Evolutionary conservation across 2,797 vertebrate genomes (phyloP).

Genomic region (Apogon talboti): DNA sequence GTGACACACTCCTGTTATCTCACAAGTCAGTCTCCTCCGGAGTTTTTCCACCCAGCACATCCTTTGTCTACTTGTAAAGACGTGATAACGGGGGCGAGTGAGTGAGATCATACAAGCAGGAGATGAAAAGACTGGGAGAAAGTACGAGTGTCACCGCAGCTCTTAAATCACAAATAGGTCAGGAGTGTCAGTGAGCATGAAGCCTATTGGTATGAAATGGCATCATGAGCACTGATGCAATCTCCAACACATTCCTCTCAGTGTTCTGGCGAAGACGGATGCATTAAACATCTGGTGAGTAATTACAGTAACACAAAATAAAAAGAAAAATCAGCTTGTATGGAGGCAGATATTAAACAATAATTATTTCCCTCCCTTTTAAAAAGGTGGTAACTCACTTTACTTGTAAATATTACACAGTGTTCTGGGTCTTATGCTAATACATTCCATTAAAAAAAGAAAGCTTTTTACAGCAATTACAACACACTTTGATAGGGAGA

Average conservation of each 20-base stretch:
- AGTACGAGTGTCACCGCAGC: slow-evolving; percentile 53
- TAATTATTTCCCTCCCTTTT: slow-evolving; percentile 25
- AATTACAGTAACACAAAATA: slow-evolving; percentile 52
- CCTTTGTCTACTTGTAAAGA: slow-evolving; percentile 76
- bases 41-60: slow-evolving; percentile 66
- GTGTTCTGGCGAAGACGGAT: slow-evolving; percentile 33
- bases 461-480: slow-evolving; percentile 68
- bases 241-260: slow-evolving; percentile 52
- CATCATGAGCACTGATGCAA: slow-evolving; percentile 60
- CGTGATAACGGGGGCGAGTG: slow-evolving; percentile 58
- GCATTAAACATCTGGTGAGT: slow-evolving; percentile 55
- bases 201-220: slow-evolving; percentile 61
- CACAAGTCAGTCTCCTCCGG: slow-evolving; percentile 30
- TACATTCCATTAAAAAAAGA: slow-evolving; percentile 66
- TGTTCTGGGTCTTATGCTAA: slow-evolving; percentile 68
- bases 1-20: slow-evolving; percentile 58
- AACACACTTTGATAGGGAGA: slow-evolving; percentile 54
- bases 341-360: slow-evolving; percentile 48
- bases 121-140: slow-evolving; percentile 52
- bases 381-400: slow-evolving; percentile 61
- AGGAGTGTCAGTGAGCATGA: slow-evolving; percentile 64
- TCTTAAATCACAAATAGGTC: slow-evolving; percentile 80
- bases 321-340: slow-evolving; percentile 28
- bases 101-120: slow-evolving; percentile 57
- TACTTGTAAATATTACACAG: slow-evolving; percentile 47